Percentiles rank a stretch among this genome's conserved stretches.
phyloP scores from a whole-genome alignment of 2,797 vertebrate genomes.

The Pseudopleuronectes americanus region DNA sequence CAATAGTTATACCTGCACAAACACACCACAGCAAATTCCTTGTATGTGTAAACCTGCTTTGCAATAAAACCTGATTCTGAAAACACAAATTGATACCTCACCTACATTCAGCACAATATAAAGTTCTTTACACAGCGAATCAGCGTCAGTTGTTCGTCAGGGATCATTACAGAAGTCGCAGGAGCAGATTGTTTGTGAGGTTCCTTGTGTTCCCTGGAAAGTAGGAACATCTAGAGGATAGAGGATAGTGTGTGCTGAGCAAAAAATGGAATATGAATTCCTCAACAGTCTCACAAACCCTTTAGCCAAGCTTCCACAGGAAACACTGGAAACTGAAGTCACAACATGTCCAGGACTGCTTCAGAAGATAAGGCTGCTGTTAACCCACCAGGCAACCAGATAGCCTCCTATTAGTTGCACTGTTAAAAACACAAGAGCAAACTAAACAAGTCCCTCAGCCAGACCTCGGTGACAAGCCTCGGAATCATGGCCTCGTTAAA shows the following conservation, averaged over 20 bases:
- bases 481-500: constrained; percentile 41
- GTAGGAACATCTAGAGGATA: constrained; percentile 8
- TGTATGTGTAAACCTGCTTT: too few species aligned
- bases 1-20: background rate
- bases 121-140: constrained; percentile 26
- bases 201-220: constrained; percentile 28
- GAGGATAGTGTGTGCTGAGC: constrained; percentile 11
- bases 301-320: constrained; percentile 30
- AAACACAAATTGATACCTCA: background rate
- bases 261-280: constrained; percentile 33
- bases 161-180: constrained; percentile 12
- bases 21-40: constrained; percentile 3
- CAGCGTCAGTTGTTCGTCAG: constrained; percentile 2
- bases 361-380: constrained; percentile 50
- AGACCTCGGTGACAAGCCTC: constrained; percentile 26
- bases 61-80: too few species aligned
- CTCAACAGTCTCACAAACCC: constrained; percentile 23
- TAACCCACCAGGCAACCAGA: constrained; percentile 37
- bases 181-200: constrained; percentile 4
- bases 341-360: constrained; percentile 34
- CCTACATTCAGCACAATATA: too few species aligned
- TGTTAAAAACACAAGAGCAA: constrained; percentile 34
- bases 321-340: constrained; percentile 49
- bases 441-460: constrained; percentile 28
- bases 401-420: constrained; percentile 33